Conservation (phyloP, 2,797 vertebrate genomes). For the Scarus forsteni region DNA sequence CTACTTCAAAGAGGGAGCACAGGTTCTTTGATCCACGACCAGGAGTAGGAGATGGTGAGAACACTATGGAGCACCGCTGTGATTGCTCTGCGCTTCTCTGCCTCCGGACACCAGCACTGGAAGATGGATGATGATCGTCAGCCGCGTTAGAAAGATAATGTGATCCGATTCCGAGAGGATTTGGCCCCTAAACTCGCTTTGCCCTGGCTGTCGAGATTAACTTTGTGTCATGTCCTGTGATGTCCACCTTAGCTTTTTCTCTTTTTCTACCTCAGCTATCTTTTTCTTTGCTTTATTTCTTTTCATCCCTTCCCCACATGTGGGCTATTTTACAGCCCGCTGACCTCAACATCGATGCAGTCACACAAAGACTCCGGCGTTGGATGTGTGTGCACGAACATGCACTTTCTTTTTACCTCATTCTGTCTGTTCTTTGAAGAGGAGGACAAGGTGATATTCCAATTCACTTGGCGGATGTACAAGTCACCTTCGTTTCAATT, state of each 20-base stretch:
- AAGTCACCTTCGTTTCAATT: constrained; percentile 56
- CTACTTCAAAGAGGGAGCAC: constrained; percentile 75
- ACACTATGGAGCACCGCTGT: constrained; percentile 37
- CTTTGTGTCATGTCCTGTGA: constrained; percentile 57
- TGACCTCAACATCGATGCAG: constrained; percentile 53
- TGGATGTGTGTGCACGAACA: constrained; percentile 30
- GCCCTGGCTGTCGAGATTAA: constrained; percentile 68
- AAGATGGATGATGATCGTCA: constrained; percentile 74
- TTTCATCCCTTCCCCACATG: constrained; percentile 47
- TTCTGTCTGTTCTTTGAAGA: constrained; percentile 40
- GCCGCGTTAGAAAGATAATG: constrained; percentile 68
- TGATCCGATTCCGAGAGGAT: constrained; percentile 67
- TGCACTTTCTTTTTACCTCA: constrained; percentile 28
- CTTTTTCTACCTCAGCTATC: constrained; percentile 16
- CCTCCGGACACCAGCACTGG: constrained; percentile 60
- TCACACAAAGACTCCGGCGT: constrained; percentile 20
- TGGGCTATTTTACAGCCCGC: constrained; percentile 69
- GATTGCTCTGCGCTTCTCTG: constrained; percentile 63
- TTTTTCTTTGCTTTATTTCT: constrained; percentile 51
- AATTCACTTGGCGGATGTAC: constrained; percentile 52
- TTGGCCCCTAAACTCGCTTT: constrained; percentile 59
- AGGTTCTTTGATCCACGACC: constrained; percentile 74
- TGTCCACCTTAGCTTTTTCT: constrained; percentile 55
- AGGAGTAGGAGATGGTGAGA: constrained; percentile 59
- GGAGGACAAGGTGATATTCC: constrained; percentile 63